Base-by-base conservation (phyloP, 2,113 vertebrate species). In the Ictidomys tridecemlineatus region DNA sequence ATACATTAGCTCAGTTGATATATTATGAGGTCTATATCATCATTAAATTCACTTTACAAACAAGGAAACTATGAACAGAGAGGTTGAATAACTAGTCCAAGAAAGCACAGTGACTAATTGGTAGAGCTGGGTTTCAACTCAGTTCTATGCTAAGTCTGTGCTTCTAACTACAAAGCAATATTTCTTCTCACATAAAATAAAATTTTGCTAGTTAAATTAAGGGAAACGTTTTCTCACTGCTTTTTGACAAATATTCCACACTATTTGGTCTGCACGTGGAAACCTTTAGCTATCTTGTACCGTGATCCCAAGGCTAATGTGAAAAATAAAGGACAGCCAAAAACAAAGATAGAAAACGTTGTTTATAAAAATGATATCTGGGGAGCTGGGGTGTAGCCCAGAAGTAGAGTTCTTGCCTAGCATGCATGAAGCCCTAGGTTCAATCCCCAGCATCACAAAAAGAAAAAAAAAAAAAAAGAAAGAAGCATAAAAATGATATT, bases 21-120 rank as follows among this genome's bases (percentile, higher is more conserved):
- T 63, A 22, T 28, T 73, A 24, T 91, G 82, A 58, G 10, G 12
- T 83, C 58, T 82, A 77, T 67, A 58, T 10, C 78, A 32, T 67
- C 61, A 45, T 76, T 56, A 61, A 72, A n/a, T 85, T 78, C 18
- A 65, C 51, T 88, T 93, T 76, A 61, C 16, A 53, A 79, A 56
- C 45, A 20, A 96, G 76, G 13, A 95, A 96, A 56, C 8, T 53
- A 88, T 76, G 51, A 96, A 85, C 17, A 76, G 28, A 94, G 73
- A 77, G 1, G 14, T 89, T 88, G 70, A 67, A 32, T 42, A 82
- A 74, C 26, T 88, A 16, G 45, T 94, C 14, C 56, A 42, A 79
- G 34, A 11, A 92, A 89, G 63, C 18, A 70, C 6, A 93, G 67
- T n/a, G 69, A 63, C 14, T 91, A 74, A 32, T 67, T 80, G 12